Percentiles rank a stretch among this genome's conserved stretches.
phyloP scores from a whole-genome alignment of 2,113 vertebrate species.

The Urocitellus parryii region DNA sequence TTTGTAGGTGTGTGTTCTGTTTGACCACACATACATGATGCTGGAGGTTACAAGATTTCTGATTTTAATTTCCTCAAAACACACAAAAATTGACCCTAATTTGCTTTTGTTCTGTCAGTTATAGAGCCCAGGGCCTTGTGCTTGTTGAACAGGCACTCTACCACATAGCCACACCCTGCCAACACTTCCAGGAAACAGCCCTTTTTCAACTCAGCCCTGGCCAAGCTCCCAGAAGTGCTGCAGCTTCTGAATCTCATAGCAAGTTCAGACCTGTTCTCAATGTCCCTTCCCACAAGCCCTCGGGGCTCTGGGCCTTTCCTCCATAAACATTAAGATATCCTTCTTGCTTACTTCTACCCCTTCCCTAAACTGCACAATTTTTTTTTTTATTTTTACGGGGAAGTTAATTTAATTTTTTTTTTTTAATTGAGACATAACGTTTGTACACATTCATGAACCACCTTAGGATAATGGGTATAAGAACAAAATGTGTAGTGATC shows the following conservation, averaged over 20 bases:
- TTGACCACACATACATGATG: no score
- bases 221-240: fast-evolving
- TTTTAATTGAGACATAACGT: background rate
- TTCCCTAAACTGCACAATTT: background rate
- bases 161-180: no score
- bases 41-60: no score
- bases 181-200: background rate
- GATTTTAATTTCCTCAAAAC: no score
- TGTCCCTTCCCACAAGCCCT: fast-evolving
- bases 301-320: fast-evolving
- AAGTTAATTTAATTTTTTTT: no score
- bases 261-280: fast-evolving
- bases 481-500: no score
- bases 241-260: fast-evolving
- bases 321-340: background rate
- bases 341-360: no score
- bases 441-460: background rate
- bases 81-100: background rate
- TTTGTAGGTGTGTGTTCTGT: no score
- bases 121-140: no score
- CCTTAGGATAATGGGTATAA: background rate
- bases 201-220: fast-evolving
- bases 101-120: no score
- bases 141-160: background rate
- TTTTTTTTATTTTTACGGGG: no score